Evolutionary conservation across 2,888 invertebrate species (phyloP), one percentile per base, ranked within the genome.

Genomic region (Lycaena phlaeas): DNA sequence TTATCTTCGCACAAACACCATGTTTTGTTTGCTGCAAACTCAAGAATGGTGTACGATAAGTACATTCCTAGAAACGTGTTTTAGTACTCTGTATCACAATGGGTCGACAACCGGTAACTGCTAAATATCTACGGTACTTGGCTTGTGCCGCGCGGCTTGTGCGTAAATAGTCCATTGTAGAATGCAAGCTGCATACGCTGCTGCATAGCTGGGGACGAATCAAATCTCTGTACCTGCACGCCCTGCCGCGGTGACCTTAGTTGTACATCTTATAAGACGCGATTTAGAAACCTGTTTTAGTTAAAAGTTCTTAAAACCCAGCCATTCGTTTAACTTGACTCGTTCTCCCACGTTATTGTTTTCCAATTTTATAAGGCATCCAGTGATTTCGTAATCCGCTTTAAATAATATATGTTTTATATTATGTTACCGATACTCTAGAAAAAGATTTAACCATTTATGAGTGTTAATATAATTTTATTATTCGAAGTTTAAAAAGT

Each of bases 31-130:
- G 9, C 7, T 29, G 7, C 27, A 38, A 25, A 15, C 15, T 14
- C 22, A 31, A 31, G 14, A 18, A 40, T 31, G 31, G 25, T 34
- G 36, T 26, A 36, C 26, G 25, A 26, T 54, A 56, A 57, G 54
- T 62, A 66, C 76, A 73, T 76, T 72, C 68, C 68, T 64, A 60
- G 57, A 62, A 78, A 77, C 77, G 59, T 64, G 78, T 78, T 79
- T 70, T 65, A 62, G 61, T 57, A 60, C 52, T 60, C 61, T 58
- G 61, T 56, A 54, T 53, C 55, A 58, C 59, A 58, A 59, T 58
- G 57, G 57, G 54, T 55, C 53, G 43, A 43, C 49, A 44, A 39
- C 42, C 43, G 49, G 42, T 42, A 42, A 36, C 40, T 47, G 48
- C 47, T 46, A 47, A 49, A 45, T 51, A 44, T 45, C 37, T 45